Evolutionary conservation across 2,113 vertebrate genomes (phyloP).

Genomic region (Taurulus bubalis): DNA sequence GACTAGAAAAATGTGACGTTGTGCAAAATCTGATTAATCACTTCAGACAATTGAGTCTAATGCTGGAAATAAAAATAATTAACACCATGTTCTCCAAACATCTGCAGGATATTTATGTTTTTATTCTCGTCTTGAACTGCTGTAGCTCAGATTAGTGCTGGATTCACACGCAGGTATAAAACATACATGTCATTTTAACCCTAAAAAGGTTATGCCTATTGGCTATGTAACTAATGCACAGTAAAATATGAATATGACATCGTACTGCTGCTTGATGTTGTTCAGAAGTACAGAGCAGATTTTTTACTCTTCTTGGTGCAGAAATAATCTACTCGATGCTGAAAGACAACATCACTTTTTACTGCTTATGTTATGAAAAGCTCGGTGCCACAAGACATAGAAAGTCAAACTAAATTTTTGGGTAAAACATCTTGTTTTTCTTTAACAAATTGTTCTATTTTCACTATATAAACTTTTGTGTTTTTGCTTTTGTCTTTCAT

Average conservation of each 20-base stretch:
- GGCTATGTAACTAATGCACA: not conserved
- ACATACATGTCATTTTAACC: not conserved
- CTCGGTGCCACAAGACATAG: conserved; percentile 10
- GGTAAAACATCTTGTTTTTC: not conserved
- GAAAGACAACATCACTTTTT: not conserved
- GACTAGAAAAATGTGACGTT: not conserved
- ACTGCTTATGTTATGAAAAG: not conserved
- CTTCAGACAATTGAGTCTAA: not conserved
- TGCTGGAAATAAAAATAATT: not conserved
- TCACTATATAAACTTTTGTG: conserved; percentile 9
- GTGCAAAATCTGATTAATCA: not conserved
- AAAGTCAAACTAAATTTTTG: not conserved
- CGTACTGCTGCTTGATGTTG: not conserved
- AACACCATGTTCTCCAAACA: not conserved
- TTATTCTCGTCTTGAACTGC: not conserved
- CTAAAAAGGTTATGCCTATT: not conserved
- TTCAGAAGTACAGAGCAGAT: not conserved
- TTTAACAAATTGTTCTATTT: not conserved
- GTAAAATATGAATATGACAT: conserved; percentile 8
- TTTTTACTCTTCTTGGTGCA: conserved; percentile 5
- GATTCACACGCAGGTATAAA: not conserved
- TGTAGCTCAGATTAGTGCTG: not conserved
- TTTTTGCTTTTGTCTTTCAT: conserved; percentile 8
- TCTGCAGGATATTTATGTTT: not conserved
- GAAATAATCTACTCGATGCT: not conserved